Evolutionary conservation across 2,113 vertebrate genomes (phyloP).

Genomic region (Telmatochromis bifrenatus): DNA sequence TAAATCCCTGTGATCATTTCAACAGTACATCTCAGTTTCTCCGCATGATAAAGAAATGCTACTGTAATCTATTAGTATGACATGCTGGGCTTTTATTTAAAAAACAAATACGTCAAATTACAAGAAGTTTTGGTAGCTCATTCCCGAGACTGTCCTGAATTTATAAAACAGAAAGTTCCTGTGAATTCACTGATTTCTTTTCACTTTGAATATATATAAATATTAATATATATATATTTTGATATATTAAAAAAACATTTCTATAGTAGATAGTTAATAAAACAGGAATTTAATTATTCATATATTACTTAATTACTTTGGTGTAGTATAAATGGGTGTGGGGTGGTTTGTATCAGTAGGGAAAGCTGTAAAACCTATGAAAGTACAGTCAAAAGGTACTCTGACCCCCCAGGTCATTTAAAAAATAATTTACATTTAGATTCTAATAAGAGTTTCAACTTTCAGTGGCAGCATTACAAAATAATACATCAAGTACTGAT

Average conservation of each 20-base stretch:
- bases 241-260: background rate
- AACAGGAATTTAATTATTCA: background rate
- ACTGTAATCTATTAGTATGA: rapidly evolving
- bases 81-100: background rate
- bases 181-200: background rate
- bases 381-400: background rate
- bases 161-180: background rate
- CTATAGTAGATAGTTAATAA: background rate
- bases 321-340: background rate
- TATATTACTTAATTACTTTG: background rate
- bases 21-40: background rate
- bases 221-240: background rate
- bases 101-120: background rate
- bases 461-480: background rate
- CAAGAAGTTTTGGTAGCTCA: background rate
- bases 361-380: background rate
- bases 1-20: background rate
- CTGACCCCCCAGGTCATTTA: background rate
- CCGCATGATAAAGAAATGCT: background rate
- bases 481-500: background rate
- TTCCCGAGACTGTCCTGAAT: background rate
- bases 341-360: background rate
- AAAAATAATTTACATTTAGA: background rate
- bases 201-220: background rate
- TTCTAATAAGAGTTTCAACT: background rate